Percentiles rank a stretch among this genome's conserved stretches.
phyloP scores from a whole-genome alignment of 2,113 vertebrate genomes.

The Daboia siamensis region DNA sequence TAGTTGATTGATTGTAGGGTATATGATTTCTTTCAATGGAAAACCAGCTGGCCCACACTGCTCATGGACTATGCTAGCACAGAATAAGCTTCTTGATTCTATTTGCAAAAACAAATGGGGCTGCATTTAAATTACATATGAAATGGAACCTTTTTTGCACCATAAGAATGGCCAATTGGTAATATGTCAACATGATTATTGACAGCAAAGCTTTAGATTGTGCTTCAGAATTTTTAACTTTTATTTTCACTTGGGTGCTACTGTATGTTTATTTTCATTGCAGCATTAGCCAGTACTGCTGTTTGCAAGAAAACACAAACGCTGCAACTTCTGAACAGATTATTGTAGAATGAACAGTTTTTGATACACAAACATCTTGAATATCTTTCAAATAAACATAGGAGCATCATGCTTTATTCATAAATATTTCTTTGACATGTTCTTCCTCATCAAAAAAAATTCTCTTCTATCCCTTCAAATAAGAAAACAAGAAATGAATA shows the following conservation, averaged over 20 bases:
- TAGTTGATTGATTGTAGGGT: background rate
- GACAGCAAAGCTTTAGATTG: background rate
- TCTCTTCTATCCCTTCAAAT: background rate
- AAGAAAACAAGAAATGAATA: background rate
- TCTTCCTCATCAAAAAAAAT: background rate
- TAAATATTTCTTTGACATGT: background rate
- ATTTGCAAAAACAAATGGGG: background rate
- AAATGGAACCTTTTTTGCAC: background rate
- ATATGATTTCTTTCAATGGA: background rate
- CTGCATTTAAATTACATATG: background rate
- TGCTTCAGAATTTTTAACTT: background rate
- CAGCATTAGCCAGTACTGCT: background rate
- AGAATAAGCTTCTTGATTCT: background rate
- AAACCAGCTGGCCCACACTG: background rate
- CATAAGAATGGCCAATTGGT: background rate
- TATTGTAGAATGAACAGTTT: background rate
- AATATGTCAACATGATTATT: background rate
- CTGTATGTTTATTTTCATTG: background rate
- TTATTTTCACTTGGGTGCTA: background rate
- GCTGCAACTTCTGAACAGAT: background rate
- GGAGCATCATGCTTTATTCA: background rate
- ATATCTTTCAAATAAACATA: background rate
- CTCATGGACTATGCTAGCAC: background rate
- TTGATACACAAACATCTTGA: background rate
- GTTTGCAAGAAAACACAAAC: background rate